These are phyloP conservation scores for Cyphomyrmex costatus DNA, from an alignment of 1,140 invertebrate genomes.

Conservation along the genomic window DNA sequence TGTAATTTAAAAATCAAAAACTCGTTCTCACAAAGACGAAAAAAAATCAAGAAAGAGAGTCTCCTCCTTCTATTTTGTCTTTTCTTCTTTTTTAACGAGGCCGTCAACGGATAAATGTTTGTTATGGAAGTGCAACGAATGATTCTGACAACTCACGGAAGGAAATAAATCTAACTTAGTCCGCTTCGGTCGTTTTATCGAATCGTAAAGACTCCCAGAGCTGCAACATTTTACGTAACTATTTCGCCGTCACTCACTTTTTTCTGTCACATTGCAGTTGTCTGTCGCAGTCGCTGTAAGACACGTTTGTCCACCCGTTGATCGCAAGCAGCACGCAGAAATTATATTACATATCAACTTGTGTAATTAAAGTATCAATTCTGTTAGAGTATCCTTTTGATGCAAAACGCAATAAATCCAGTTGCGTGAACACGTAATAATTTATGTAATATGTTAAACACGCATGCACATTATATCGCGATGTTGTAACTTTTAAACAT, in stretches of 20 bases:
- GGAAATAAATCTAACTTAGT: conserved; percentile 54
- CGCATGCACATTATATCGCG: neutral
- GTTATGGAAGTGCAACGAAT: conserved; percentile 47
- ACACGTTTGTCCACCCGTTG: conserved; percentile 36
- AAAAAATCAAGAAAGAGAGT: neutral
- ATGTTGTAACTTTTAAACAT: conserved; percentile 6
- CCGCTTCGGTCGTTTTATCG: conserved; percentile 42
- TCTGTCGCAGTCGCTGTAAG: conserved; percentile 57
- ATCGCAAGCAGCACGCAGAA: conserved; percentile 28
- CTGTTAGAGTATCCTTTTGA: neutral
- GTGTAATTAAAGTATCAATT: conserved; percentile 46
- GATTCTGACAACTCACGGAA: conserved; percentile 59
- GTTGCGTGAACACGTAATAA: conserved; percentile 36
- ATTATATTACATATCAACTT: conserved; percentile 16
- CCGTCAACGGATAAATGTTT: conserved; percentile 56
- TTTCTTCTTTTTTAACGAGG: conserved; percentile 36
- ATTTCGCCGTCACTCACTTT: conserved; percentile 55
- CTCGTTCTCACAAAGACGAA: neutral
- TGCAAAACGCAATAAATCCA: conserved; percentile 32
- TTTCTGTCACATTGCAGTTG: conserved; percentile 53
- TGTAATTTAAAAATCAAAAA: conserved; percentile 44
- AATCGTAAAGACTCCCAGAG: conserved; percentile 49
- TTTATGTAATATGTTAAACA: conserved; percentile 44
- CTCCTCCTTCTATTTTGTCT: neutral
- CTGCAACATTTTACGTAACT: conserved; percentile 70